Evolutionary conservation across 1,140 invertebrate species (phyloP).

Genomic region (Campoletis sonorensis): DNA sequence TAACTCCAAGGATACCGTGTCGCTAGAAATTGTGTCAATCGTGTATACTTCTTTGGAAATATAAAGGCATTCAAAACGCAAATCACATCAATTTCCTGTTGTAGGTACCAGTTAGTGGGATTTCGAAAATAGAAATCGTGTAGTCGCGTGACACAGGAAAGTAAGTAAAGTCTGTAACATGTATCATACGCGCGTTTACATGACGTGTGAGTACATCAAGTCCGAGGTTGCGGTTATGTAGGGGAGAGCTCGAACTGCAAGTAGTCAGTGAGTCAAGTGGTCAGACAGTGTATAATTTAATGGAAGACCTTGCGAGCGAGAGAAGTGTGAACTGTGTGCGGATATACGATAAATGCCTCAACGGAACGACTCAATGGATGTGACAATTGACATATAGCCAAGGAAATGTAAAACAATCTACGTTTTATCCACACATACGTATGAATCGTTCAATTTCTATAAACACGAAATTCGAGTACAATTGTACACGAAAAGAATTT

Average conservation of each 20-base stretch:
- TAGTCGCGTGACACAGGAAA: slow-evolving; percentile 21
- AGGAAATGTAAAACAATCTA: too few species aligned
- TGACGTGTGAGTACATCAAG: neutral
- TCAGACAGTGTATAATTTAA: slow-evolving; percentile 22
- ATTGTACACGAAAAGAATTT: too few species aligned
- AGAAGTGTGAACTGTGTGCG: neutral
- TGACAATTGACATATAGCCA: too few species aligned
- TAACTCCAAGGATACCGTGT: too few species aligned
- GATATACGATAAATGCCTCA: too few species aligned
- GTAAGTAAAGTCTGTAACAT: neutral
- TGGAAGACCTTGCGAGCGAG: neutral
- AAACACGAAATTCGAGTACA: too few species aligned
- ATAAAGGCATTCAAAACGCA: neutral
- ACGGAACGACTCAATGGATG: too few species aligned
- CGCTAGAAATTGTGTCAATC: too few species aligned
- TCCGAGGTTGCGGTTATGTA: neutral
- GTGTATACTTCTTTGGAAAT: neutral
- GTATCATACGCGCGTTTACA: slow-evolving; percentile 17
- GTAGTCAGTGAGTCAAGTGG: slow-evolving; percentile 19
- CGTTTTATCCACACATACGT: too few species aligned
- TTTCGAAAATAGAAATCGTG: neutral
- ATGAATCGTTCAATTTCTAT: too few species aligned
- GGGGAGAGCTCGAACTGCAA: neutral
- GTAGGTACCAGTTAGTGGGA: neutral
- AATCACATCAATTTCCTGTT: neutral